Evolutionary conservation across 2,113 vertebrate genomes (phyloP), one percentile per base, ranked within the genome.

Genomic region (Callithrix jacchus): DNA sequence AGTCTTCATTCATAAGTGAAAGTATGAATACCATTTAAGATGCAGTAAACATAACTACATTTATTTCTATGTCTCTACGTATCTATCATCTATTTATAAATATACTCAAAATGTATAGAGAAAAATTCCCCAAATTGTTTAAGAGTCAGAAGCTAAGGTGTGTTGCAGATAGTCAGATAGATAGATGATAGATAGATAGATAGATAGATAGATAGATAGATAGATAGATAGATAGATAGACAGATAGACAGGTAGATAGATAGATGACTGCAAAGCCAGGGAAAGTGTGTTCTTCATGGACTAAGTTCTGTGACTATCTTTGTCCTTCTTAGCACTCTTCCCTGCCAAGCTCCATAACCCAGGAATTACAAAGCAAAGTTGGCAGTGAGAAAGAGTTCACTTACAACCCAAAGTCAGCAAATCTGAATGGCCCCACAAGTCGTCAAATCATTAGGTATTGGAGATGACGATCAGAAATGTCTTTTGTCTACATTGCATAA

Each of bases 261-360:
- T 30, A 30, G 5, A 64, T 5, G 61, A n/a, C 23, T 18, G 32
- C 11, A 73, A 45, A 30, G 25, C 14, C 70, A 66, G 8, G 35
- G 21, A 32, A 91, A 71, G 17, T 7, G 12, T 12, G 3, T 13
- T 4, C 8, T 13, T 80, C 37, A 23, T 74, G 8, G 35, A 21
- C 20, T 74, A 17, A 30, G 16, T n/a, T 82, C 11, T 12, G 6
- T 66, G 30, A 23, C 10, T 42, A 0, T 11, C 30, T 54, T 80
- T 85, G 4, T 74, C 11, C 2, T 70, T 61, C 1, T 42, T 4
- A 52, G 3, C 25, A 40, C 17, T 70, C 6, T 45, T 27, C 2
- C 2, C 7, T 47, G 3, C 5, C 3, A 25, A 42, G 0, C 18
- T 83, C 23, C 20, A 4, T 4, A 79, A 27, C 7, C 35, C 20